A percentile compares a stretch with the other conserved stretches of the same genome.
phyloP scores from a whole-genome alignment of 30 jellyfish, hydroid and myxozoan species.

The Euphysa ruthae region DNA sequence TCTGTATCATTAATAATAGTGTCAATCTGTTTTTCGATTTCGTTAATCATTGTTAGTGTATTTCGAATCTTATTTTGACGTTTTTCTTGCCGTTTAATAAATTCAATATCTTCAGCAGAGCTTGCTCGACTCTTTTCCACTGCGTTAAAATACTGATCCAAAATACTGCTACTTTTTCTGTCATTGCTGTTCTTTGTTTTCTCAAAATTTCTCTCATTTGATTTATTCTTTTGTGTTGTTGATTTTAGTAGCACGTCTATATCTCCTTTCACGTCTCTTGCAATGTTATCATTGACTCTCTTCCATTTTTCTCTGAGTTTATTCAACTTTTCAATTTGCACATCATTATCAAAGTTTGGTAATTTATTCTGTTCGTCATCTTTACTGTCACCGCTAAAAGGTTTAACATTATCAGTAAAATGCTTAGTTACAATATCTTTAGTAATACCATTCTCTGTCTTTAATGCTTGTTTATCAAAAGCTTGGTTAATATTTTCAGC shows the following conservation, averaged over 20 bases:
- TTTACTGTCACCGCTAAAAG: too few species aligned
- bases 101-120: not conserved
- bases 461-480: not conserved
- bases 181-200: not conserved
- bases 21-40: slow-evolving; percentile 24
- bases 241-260: not conserved
- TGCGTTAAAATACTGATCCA: slow-evolving; percentile 1
- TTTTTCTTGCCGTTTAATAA: not conserved
- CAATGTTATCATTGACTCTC: slow-evolving; percentile 8
- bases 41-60: slow-evolving; percentile 28
- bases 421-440: not conserved
- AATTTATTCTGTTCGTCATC: not conserved
- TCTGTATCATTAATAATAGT: slow-evolving; percentile 11
- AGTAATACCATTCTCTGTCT: not conserved
- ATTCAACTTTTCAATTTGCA: not conserved
- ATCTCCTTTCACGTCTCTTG: not conserved
- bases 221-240: not conserved
- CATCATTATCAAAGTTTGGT: not conserved
- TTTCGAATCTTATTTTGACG: slow-evolving; percentile 13
- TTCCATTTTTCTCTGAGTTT: slow-evolving; percentile 15
- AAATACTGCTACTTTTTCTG: not conserved
- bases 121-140: slow-evolving; percentile 3
- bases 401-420: not conserved
- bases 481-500: not conserved
- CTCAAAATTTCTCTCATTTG: not conserved